Evolutionary conservation across 1,140 invertebrate genomes (phyloP).

Genomic region (Drosophila grimshawi): DNA sequence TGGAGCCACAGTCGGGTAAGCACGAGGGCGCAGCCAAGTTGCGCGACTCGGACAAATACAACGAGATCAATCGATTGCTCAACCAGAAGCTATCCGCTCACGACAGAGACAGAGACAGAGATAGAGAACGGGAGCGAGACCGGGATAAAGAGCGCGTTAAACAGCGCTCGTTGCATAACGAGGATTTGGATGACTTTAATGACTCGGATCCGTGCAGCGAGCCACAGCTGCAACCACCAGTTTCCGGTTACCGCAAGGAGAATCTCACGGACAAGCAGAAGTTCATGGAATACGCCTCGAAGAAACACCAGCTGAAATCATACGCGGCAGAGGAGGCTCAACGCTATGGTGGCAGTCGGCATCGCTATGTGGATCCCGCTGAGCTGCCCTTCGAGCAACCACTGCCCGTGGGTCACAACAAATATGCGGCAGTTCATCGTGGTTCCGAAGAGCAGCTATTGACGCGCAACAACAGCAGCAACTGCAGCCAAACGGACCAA

Average conservation of each 20-base stretch:
- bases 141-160: slow-evolving; percentile 39
- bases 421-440: slow-evolving; percentile 72
- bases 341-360: slow-evolving; percentile 67
- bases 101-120: slow-evolving; percentile 46
- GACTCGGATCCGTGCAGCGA: slow-evolving; percentile 67
- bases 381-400: slow-evolving; percentile 69
- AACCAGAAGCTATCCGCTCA: slow-evolving; percentile 71
- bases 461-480: slow-evolving; percentile 23
- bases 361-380: slow-evolving; percentile 75
- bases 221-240: slow-evolving; percentile 23
- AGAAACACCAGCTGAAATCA: slow-evolving; percentile 63
- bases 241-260: slow-evolving; percentile 67
- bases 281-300: slow-evolving; percentile 73
- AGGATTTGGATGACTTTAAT: slow-evolving; percentile 65
- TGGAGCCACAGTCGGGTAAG: slow-evolving; percentile 47
- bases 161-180: slow-evolving; percentile 50
- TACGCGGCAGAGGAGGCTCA: slow-evolving; percentile 67
- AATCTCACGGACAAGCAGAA: slow-evolving; percentile 82
- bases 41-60: slow-evolving; percentile 73
- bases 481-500: slow-evolving; percentile 18
- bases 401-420: slow-evolving; percentile 51
- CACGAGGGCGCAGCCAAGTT: slow-evolving; percentile 49
- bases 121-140: slow-evolving; percentile 13
- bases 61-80: slow-evolving; percentile 75
- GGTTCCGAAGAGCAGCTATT: slow-evolving; percentile 22